A percentile compares a stretch with the other conserved stretches of the same genome.
Evolutionary conservation across 2,113 vertebrate genomes (phyloP).

Genomic region (Fregetta grallaria): DNA sequence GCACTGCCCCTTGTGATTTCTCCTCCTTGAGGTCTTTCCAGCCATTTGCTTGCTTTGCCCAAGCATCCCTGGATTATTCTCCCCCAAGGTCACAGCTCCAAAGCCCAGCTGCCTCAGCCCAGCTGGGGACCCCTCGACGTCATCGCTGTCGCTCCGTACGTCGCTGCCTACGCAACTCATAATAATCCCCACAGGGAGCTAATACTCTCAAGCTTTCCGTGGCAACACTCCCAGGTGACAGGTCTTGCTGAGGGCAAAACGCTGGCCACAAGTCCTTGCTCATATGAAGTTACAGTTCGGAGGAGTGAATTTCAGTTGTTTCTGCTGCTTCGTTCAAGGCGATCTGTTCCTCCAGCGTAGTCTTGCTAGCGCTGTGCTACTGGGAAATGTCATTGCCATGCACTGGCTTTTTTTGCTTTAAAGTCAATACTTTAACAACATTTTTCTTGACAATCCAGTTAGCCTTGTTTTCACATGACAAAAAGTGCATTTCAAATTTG

Average conservation of each 20-base stretch:
- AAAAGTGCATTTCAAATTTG: not conserved
- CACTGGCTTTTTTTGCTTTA: not conserved
- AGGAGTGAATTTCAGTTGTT: not conserved
- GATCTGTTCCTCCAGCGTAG: rapidly evolving
- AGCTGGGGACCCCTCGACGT: not conserved
- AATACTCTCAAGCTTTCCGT: not conserved
- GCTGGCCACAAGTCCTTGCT: not conserved
- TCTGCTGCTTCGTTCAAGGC: not conserved
- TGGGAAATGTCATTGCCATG: not conserved
- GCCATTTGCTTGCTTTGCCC: not conserved
- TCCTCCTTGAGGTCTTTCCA: not conserved
- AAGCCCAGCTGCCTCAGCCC: not conserved
- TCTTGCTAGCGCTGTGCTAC: not conserved
- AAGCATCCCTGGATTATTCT: not conserved
- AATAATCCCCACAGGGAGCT: not conserved
- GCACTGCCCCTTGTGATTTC: not conserved
- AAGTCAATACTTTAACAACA: not conserved
- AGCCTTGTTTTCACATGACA: not conserved
- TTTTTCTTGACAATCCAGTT: not conserved
- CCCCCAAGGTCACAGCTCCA: not conserved
- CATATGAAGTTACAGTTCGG: not conserved
- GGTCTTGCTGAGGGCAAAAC: not conserved
- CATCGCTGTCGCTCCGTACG: rapidly evolving
- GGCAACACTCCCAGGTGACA: not conserved
- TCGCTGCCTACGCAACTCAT: not conserved